Conservation (phyloP, 1,140 invertebrate species). For the Bombus ignitus region DNA sequence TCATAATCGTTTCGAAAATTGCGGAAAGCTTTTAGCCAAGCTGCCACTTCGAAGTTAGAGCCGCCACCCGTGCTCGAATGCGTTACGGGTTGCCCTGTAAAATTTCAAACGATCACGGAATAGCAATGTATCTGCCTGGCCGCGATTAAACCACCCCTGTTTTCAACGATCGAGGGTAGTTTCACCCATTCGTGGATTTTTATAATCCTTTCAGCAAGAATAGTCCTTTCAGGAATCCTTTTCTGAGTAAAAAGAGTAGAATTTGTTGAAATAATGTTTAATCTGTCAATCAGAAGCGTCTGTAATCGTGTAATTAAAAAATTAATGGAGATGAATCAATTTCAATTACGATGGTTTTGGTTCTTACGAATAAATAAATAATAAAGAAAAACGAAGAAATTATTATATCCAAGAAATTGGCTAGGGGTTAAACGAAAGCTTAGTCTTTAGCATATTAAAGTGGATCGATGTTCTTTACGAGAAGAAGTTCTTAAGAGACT, state of each 20-base stretch:
- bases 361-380: not conserved
- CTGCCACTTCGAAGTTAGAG: slow-evolving; percentile 31
- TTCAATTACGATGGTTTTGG: not conserved
- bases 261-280: not conserved
- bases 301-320: not conserved
- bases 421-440: not conserved
- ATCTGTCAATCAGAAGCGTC: too few species aligned
- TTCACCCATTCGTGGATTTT: not conserved
- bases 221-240: too few species aligned
- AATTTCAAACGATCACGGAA: slow-evolving; percentile 47
- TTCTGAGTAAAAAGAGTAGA: not conserved
- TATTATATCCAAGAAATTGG: too few species aligned
- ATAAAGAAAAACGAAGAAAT: not conserved
- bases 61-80: slow-evolving; percentile 5
- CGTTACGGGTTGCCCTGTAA: slow-evolving; percentile 16
- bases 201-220: not conserved
- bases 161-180: not conserved
- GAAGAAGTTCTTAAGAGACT: not conserved
- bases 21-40: slow-evolving; percentile 60
- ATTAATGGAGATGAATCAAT: not conserved
- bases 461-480: too few species aligned
- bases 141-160: not conserved
- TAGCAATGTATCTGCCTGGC: not conserved
- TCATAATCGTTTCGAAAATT: slow-evolving; percentile 59
- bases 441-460: not conserved